Conservation (phyloP, 2,888 invertebrate genomes). For the Cylindroiulus punctatus region DNA sequence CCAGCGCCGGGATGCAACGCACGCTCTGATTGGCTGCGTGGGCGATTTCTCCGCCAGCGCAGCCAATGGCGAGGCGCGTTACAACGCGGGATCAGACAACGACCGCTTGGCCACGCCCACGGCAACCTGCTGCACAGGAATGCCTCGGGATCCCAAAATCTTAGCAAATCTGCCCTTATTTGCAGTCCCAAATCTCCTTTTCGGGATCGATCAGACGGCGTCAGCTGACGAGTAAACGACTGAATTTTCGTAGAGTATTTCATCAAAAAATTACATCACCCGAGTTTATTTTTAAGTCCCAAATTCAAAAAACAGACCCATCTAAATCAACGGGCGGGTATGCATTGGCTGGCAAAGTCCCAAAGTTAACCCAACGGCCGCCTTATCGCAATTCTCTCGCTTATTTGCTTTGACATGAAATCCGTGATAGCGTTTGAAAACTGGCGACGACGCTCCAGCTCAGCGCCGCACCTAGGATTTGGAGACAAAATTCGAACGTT, state of each 20-base stretch:
- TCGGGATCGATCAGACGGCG: neutral
- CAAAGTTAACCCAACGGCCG: neutral
- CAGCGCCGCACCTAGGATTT: neutral
- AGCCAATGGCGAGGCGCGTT: neutral
- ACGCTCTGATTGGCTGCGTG: neutral
- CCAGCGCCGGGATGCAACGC: neutral
- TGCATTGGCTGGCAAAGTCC: neutral
- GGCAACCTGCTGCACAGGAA: constrained; percentile 51
- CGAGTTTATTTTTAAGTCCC: too few species aligned
- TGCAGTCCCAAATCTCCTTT: neutral
- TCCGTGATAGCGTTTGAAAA: neutral
- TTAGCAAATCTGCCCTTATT: neutral
- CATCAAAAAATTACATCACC: too few species aligned
- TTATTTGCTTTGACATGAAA: constrained; percentile 1
- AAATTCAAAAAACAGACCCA: neutral
- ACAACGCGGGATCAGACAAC: neutral
- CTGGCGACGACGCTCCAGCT: neutral
- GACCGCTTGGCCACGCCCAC: constrained; percentile 47
- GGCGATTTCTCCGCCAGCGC: too few species aligned
- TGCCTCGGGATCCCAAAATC: too few species aligned
- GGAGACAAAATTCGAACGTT: neutral
- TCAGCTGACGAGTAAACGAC: neutral
- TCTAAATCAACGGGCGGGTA: neutral
- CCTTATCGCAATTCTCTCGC: neutral
- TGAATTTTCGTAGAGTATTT: neutral